A percentile compares a stretch with the other conserved stretches of the same genome.
Evolutionary conservation across 2,888 invertebrate species (phyloP).

Genomic region (Pseudoips prasinana): DNA sequence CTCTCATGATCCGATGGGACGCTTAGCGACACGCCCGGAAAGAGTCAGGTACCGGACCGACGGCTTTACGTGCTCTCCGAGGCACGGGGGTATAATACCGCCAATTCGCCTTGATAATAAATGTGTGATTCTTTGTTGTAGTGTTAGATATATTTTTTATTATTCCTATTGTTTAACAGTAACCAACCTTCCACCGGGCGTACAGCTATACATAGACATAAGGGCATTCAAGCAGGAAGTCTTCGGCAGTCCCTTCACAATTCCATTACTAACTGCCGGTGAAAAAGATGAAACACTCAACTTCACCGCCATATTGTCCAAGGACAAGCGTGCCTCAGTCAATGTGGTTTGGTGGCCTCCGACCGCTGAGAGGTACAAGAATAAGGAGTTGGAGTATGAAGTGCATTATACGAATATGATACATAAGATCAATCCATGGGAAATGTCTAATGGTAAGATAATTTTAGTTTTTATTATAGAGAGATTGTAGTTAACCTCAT

Average conservation of each 20-base stretch:
- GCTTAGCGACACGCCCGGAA: no score
- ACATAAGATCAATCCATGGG: constrained; percentile 54
- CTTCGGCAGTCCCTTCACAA: constrained; percentile 75
- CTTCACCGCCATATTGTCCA: constrained; percentile 72
- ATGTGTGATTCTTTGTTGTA: no score
- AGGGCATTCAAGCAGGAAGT: constrained; percentile 82
- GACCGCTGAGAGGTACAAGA: constrained; percentile 72
- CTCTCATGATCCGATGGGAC: no score
- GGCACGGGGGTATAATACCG: no score
- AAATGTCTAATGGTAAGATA: constrained; percentile 81
- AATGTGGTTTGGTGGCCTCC: constrained; percentile 86
- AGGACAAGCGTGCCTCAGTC: constrained; percentile 83
- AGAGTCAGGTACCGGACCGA: no score
- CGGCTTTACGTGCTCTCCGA: no score
- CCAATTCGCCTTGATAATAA: no score
- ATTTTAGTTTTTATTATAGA: no score
- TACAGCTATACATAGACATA: constrained; percentile 79
- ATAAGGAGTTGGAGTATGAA: constrained; percentile 81
- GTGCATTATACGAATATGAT: constrained; percentile 85
- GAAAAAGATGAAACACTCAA: constrained; percentile 73
- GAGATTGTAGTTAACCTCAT: no score
- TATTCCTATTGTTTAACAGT: constrained; percentile 56
- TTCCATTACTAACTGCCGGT: constrained; percentile 74
- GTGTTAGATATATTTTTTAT: no score
- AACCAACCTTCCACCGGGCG: constrained; percentile 77